Base-by-base conservation (phyloP, 2,113 vertebrate genomes). In the Ameiurus melas region DNA sequence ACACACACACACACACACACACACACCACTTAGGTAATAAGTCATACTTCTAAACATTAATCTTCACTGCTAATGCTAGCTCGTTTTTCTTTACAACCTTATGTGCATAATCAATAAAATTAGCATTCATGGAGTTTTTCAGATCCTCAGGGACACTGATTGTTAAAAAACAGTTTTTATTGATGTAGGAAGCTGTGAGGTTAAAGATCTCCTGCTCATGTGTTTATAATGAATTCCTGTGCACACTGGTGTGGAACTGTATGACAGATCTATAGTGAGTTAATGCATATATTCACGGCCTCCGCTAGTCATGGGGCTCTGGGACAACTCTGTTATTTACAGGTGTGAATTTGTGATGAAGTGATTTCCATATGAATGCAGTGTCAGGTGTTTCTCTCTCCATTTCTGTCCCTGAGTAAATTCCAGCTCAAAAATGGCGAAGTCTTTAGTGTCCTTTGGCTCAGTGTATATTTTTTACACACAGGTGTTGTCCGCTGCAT, bases 381-480 rank as follows among this genome's bases (percentile, higher is more conserved):
- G 77, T 6, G 27, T 53, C 47, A 0, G 25, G 12, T 17, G 13
- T 79, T 51, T 77, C 77, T n/a, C 77, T 53, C 43, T 78, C 12
- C 22, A 78, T 78, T 51, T 78, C 43, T 78, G 13, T 51, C 75
- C 5, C 53, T 30, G 79, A 58, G 20, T 81, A 57, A 81, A 81
- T 81, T 57, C 30, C 9, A 79, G 79, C n/a, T 58, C 16, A 57
- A 60, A 82, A 58, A 6, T 36, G 55, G 30, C 10, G 79, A 22
- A 22, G n/a, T 25, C 60, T 57, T 82, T 36, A 19, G 30, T 16
- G n/a, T 58, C 55, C 55, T 82, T 19, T 82, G 79, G 51, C 55
- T 82, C 19, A 20, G 20, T 16, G 78, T 57, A n/a, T 51, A 58
- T 82, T 82, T 82, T 82, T 82, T 58, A 82, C 30, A 82, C 60